A percentile compares a stretch with the other conserved stretches of the same genome.
Conservation (phyloP, 1,140 invertebrate genomes). For the Caenorhabditis inopinata region DNA sequence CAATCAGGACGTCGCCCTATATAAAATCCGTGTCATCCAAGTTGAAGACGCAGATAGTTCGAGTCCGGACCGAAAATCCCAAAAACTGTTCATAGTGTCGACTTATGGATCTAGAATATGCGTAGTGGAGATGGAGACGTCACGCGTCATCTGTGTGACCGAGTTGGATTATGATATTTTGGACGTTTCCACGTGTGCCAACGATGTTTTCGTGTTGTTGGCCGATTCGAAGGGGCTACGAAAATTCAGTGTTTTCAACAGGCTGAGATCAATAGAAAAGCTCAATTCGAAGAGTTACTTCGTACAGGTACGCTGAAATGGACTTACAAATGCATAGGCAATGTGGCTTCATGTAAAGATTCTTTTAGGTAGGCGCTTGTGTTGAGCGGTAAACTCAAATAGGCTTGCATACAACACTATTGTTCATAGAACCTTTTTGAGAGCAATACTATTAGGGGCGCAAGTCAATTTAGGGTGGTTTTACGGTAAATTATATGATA, state of each 20-base stretch:
- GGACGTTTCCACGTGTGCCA: neutral
- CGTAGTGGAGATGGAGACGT: slow-evolving; percentile 26
- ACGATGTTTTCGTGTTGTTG: slow-evolving; percentile 26
- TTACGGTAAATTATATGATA: too few relatives aligned
- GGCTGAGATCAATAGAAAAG: neutral
- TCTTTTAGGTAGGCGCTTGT: too few relatives aligned
- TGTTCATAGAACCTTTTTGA: too few relatives aligned
- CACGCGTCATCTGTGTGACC: neutral
- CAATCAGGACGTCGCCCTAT: neutral
- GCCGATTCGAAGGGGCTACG: neutral
- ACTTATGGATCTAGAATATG: neutral
- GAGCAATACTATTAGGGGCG: too few relatives aligned
- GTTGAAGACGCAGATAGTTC: neutral
- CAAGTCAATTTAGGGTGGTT: too few relatives aligned
- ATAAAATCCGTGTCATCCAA: slow-evolving; percentile 5
- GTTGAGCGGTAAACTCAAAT: too few relatives aligned
- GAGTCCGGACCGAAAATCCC: too few relatives aligned
- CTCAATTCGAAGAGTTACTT: neutral
- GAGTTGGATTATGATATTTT: slow-evolving; percentile 17
- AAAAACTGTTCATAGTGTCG: slow-evolving; percentile 16
- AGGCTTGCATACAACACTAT: too few relatives aligned
- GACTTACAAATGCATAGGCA: too few relatives aligned
- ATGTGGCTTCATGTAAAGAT: neutral
- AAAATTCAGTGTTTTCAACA: neutral
- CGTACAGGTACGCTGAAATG: neutral